phyloP scores from a whole-genome alignment of 2,797 vertebrate genomes.

The Molossus molossus region DNA sequence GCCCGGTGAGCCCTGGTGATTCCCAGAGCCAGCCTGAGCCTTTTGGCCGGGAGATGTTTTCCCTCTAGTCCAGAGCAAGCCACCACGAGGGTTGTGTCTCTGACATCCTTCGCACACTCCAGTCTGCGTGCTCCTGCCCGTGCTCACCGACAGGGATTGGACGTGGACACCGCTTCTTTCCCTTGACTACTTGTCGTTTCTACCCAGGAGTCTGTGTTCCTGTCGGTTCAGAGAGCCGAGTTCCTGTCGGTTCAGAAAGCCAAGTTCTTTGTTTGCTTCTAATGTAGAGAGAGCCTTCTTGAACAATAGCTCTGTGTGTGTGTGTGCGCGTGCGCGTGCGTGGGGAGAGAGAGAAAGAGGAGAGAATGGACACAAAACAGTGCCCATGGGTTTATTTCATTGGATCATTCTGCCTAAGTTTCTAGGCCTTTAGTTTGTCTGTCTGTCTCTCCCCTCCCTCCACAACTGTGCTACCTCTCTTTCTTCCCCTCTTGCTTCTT shows the following conservation, averaged over 20 bases:
- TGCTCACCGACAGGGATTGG: neutral
- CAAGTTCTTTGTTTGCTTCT: neutral
- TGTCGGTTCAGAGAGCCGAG: neutral
- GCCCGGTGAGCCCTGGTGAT: fast-evolving
- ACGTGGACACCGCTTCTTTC: neutral
- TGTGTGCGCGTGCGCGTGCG: neutral
- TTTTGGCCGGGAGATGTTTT: neutral
- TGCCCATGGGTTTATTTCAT: neutral
- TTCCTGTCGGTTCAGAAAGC: neutral
- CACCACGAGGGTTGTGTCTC: neutral
- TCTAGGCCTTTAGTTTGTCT: neutral
- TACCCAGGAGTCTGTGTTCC: neutral
- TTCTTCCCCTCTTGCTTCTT: neutral
- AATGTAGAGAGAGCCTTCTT: neutral
- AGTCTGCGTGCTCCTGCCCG: fast-evolving
- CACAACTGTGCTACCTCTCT: neutral
- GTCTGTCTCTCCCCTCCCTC: neutral
- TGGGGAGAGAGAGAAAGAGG: neutral
- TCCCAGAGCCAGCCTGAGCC: neutral
- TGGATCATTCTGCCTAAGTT: neutral
- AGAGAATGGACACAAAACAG: neutral
- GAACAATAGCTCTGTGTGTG: neutral
- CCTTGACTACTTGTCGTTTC: neutral
- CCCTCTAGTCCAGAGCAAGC: neutral
- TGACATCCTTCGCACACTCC: neutral